A percentile compares a stretch with the other conserved stretches of the same genome.
phyloP scores from a whole-genome alignment of 2,113 vertebrate species.

The Panthera leo region DNA sequence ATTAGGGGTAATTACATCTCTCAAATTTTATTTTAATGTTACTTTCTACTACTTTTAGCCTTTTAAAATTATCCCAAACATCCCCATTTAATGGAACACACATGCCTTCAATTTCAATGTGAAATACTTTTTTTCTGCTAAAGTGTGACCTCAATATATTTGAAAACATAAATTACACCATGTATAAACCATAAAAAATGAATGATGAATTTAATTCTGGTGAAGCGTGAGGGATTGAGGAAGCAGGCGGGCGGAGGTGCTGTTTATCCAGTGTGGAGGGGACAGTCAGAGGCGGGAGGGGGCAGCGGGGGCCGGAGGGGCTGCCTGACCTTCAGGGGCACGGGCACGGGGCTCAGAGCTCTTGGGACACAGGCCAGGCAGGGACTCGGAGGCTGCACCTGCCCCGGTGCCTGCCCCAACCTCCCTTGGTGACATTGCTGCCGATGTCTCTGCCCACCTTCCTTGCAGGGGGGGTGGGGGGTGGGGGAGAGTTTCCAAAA shows the following conservation, averaged over 20 bases:
- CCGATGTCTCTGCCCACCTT: neutral
- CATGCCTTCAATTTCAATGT: conserved; percentile 90
- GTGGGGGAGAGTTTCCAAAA: neutral
- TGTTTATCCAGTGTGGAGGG: conserved; percentile 82
- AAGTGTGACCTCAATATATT: conserved; percentile 90
- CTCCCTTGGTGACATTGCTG: neutral
- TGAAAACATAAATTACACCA: conserved; percentile 90
- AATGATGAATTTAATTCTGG: conserved; percentile 91
- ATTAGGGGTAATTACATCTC: conserved; percentile 92
- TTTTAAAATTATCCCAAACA: conserved; percentile 91
- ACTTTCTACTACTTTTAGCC: conserved; percentile 91
- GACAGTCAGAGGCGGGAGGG: conserved; percentile 67
- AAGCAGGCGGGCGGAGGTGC: conserved; percentile 75
- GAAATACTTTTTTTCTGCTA: conserved; percentile 90
- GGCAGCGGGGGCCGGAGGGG: conserved; percentile 35
- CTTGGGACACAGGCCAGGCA: neutral
- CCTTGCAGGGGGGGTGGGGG: neutral
- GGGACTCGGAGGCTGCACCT: neutral
- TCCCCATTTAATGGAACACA: conserved; percentile 88
- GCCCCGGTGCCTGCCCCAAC: neutral
- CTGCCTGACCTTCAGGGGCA: conserved; percentile 76
- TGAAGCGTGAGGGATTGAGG: conserved; percentile 85
- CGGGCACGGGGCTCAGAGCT: neutral
- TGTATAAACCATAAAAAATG: conserved; percentile 92
- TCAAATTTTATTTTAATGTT: conserved; percentile 92